Conservation (phyloP, 2,113 vertebrate species). For the Tupaia tana region DNA sequence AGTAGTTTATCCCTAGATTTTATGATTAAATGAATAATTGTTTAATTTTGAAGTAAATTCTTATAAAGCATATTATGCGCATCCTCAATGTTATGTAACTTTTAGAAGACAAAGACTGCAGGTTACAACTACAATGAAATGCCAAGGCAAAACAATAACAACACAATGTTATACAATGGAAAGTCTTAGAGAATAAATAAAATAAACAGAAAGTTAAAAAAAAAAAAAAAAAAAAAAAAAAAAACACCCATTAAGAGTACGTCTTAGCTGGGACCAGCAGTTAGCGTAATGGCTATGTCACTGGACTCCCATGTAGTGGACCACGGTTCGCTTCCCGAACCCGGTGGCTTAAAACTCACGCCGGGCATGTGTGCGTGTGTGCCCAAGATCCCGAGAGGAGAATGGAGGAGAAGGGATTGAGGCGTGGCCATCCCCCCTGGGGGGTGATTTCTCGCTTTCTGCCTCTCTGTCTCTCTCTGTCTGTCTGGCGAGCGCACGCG, state of each 20-base stretch:
- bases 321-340: too few relatives aligned
- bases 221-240: neutral
- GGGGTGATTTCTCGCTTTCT: too few relatives aligned
- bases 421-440: too few relatives aligned
- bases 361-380: too few relatives aligned
- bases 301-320: too few relatives aligned
- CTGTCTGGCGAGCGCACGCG: too few relatives aligned
- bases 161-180: neutral
- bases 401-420: too few relatives aligned
- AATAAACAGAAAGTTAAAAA: neutral
- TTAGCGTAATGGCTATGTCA: too few relatives aligned
- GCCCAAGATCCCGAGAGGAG: too few relatives aligned
- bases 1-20: neutral
- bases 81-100: conserved; percentile 2
- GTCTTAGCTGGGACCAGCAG: too few relatives aligned
- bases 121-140: neutral
- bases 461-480: too few relatives aligned
- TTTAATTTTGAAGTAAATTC: neutral
- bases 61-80: neutral
- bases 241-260: neutral
- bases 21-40: neutral
- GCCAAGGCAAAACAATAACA: neutral
- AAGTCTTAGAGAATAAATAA: neutral
- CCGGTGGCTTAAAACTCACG: too few relatives aligned
- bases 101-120: neutral